Percentiles rank a stretch among this genome's conserved stretches.
Evolutionary conservation across 2,888 invertebrate genomes (phyloP).

Genomic region (Dryomyza anilis): DNA sequence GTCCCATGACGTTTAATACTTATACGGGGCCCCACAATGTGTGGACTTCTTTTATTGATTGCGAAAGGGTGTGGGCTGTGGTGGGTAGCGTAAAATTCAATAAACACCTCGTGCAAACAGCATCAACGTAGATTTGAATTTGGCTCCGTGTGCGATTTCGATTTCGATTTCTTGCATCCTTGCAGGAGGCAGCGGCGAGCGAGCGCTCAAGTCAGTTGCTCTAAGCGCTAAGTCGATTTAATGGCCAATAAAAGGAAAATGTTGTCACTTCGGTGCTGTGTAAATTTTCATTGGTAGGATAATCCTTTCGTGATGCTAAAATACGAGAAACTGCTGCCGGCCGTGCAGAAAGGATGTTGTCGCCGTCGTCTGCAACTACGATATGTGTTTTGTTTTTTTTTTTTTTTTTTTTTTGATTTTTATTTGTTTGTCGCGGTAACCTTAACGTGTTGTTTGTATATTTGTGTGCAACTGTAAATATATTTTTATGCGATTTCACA

Average conservation of each 20-base stretch:
- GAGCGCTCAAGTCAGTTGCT: not conserved
- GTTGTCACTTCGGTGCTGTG: conserved; percentile 54
- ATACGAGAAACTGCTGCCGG: not conserved
- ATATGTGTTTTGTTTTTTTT: not conserved
- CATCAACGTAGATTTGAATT: not conserved
- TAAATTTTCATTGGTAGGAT: conserved; percentile 33
- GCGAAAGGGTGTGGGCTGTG: not conserved
- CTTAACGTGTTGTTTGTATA: conserved; percentile 22
- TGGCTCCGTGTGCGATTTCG: not conserved
- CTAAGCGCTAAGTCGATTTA: conserved; percentile 58
- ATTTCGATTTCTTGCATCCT: not conserved
- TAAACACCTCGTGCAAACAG: conserved; percentile 31
- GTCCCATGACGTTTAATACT: no score
- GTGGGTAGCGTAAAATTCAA: conserved; percentile 23
- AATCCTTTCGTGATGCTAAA: conserved; percentile 33
- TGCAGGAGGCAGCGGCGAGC: not conserved
- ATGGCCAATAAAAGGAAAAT: conserved; percentile 61
- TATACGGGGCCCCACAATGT: no score
- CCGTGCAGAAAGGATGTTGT: no score
- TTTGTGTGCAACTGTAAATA: conserved; percentile 23
- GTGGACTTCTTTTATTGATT: no score
- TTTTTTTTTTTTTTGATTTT: not conserved
- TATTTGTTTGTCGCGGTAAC: not conserved
- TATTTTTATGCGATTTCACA: conserved; percentile 26
- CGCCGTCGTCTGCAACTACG: no score